Conservation (phyloP, 2,113 vertebrate genomes). For the human region GRCh38 chrX:39862501-39863000, state of each 20-base stretch:
- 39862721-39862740: rapidly evolving
- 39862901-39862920: not conserved
- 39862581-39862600: not conserved
- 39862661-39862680: not conserved
- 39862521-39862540: not conserved
- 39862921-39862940: not conserved
- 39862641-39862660: not conserved
- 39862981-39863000: not conserved
- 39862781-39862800: not conserved
- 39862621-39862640: not conserved
- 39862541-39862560: not conserved
- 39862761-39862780: not conserved
- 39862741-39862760: not conserved
- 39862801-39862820: not conserved
- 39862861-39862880: not conserved
- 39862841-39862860: not conserved
- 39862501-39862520: not conserved
- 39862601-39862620: not conserved
- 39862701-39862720: not conserved
- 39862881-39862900: not conserved
- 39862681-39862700: not conserved
- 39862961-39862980: not conserved
- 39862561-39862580: not conserved
- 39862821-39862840: not conserved
- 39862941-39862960: not conserved